phyloP scores from a whole-genome alignment of 2,113 vertebrate genomes.

The Felis catus region DNA sequence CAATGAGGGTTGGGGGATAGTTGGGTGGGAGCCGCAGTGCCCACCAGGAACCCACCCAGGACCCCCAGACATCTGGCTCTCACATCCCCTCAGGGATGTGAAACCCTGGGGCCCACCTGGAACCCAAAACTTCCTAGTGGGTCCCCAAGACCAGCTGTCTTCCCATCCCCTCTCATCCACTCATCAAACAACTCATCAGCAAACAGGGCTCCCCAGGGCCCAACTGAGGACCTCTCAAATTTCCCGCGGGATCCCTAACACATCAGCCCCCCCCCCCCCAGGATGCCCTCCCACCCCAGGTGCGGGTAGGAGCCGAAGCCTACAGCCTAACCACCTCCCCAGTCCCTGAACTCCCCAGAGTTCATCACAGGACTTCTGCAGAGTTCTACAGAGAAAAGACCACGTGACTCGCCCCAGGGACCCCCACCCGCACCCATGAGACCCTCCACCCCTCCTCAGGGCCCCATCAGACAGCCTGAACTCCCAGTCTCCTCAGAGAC shows the following conservation, averaged over 20 bases:
- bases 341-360: not conserved
- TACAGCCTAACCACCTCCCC: not conserved
- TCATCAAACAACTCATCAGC: not conserved
- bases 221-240: not conserved
- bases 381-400: not conserved
- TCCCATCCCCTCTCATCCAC: too few species aligned
- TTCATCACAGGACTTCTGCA: not conserved
- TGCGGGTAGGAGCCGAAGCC: not conserved
- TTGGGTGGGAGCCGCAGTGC: not conserved
- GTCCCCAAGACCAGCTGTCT: not conserved
- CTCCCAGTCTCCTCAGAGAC: not conserved
- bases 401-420: not conserved
- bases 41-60: not conserved
- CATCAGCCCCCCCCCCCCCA: not conserved
- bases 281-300: not conserved
- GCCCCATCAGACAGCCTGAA: not conserved
- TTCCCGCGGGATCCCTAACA: not conserved
- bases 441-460: not conserved
- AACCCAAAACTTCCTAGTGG: not conserved
- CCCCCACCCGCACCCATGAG: not conserved
- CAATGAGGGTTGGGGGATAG: accelerated
- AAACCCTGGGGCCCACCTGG: not conserved
- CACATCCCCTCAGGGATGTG: too few species aligned
- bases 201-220: too few species aligned
- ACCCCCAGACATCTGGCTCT: not conserved